Evolutionary conservation across 2,797 vertebrate genomes (phyloP).

Genomic region (Falco cherrug): DNA sequence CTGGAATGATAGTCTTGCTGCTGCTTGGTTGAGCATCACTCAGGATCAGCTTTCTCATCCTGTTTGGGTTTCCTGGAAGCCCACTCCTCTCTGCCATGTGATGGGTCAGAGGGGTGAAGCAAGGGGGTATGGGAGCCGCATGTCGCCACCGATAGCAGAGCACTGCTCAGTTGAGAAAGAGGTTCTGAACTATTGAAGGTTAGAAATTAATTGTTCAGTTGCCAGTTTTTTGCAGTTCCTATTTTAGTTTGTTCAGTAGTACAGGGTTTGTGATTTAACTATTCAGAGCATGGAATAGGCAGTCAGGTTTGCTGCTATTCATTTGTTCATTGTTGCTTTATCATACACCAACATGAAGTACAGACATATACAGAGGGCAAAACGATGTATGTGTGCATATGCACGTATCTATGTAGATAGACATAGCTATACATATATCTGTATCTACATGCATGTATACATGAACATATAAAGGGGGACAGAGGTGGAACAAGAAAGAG

Average conservation of each 20-base stretch:
- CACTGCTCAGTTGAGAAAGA: not conserved
- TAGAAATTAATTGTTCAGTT: not conserved
- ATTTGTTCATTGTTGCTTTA: not conserved
- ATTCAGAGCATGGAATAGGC: not conserved
- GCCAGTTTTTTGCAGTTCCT: not conserved
- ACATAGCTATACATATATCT: not conserved
- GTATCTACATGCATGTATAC: not conserved
- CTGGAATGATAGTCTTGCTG: not conserved
- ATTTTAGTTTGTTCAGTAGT: not conserved
- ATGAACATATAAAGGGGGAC: not conserved
- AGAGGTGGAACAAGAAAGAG: not conserved
- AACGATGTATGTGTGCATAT: not conserved
- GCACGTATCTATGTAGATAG: not conserved
- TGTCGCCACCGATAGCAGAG: rapidly evolving
- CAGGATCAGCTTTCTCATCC: not conserved
- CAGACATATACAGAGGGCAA: not conserved
- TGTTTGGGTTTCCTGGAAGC: not conserved
- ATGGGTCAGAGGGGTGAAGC: not conserved
- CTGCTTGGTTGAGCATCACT: not conserved
- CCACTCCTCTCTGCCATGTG: rapidly evolving
- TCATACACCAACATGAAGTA: not conserved
- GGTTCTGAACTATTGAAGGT: not conserved
- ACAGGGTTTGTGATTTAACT: not conserved
- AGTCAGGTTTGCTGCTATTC: not conserved
- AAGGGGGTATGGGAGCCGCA: not conserved